Conservation (phyloP, 2,113 vertebrate species). For the Chlorodrepanis virens region DNA sequence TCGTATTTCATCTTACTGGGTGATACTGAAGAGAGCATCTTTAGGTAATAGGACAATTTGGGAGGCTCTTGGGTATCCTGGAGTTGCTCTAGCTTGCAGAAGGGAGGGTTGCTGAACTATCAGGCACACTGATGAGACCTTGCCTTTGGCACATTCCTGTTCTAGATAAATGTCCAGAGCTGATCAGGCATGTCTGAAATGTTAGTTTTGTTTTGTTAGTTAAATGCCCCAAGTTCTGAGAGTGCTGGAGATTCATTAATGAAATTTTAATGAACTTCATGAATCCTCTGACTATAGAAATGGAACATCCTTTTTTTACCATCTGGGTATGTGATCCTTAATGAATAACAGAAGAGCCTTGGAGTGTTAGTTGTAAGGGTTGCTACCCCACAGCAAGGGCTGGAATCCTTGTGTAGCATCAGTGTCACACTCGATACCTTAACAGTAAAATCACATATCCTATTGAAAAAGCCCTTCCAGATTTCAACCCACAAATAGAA, state of each 20-base stretch:
- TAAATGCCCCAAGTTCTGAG: not conserved
- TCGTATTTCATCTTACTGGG: not conserved
- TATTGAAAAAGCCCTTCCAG: not conserved
- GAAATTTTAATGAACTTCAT: not conserved
- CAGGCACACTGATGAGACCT: not conserved
- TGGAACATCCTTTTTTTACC: not conserved
- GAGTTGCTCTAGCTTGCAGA: not conserved
- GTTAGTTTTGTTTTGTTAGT: not conserved
- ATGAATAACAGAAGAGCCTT: not conserved
- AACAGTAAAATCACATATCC: not conserved
- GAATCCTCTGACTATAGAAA: not conserved
- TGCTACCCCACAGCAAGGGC: not conserved
- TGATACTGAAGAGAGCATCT: not conserved
- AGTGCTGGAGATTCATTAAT: not conserved
- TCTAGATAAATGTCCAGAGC: not conserved
- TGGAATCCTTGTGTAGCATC: not conserved
- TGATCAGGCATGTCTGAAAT: not conserved
- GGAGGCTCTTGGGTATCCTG: not conserved
- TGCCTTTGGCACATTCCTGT: not conserved
- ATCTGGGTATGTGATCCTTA: not conserved
- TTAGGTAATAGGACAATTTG: not conserved
- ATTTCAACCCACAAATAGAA: not conserved
- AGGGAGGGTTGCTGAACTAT: not conserved
- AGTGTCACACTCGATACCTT: not conserved
- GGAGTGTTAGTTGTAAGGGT: not conserved